A percentile compares a stretch with the other conserved stretches of the same genome.
Conservation (phyloP, 2,888 invertebrate species). For the Meliscaeva auricollis region DNA sequence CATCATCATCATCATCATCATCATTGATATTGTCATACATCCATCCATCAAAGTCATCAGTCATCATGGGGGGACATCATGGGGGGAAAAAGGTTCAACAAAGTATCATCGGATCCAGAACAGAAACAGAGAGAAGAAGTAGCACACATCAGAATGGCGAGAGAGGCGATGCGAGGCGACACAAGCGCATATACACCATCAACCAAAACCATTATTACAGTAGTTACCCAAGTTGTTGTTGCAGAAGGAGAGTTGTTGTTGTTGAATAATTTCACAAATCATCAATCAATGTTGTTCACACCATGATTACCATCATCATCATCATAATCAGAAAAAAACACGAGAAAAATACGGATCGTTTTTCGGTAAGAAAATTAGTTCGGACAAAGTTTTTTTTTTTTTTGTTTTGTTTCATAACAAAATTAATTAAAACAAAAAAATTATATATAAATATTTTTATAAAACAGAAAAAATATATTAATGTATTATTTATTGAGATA, state of each 20-base stretch:
- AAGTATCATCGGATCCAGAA: constrained; percentile 64
- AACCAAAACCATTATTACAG: constrained; percentile 67
- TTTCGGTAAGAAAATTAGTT: constrained; percentile 85
- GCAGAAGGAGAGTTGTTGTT: constrained; percentile 63
- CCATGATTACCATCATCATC: constrained; percentile 84
- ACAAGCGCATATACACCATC: constrained; percentile 46
- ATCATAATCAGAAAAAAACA: constrained; percentile 84
- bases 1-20: constrained; percentile 44
- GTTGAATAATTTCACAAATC: constrained; percentile 74
- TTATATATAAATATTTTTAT: constrained; percentile 47
- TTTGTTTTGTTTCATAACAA: constrained; percentile 78
- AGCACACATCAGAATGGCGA: constrained; percentile 48
- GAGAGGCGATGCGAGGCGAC: constrained; percentile 36
- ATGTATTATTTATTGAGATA: constrained; percentile 78
- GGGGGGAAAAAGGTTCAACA: constrained; percentile 30
- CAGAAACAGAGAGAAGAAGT: constrained; percentile 61
- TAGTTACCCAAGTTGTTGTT: constrained; percentile 72
- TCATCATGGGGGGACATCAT: constrained; percentile 49
- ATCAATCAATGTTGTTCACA: constrained; percentile 78
- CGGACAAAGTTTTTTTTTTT: constrained; percentile 84
- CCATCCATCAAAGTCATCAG: constrained; percentile 49
- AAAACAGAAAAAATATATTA: constrained; percentile 76
- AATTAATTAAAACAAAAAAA: constrained; percentile 76
- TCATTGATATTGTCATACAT: constrained; percentile 44
- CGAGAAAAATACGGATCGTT: constrained; percentile 85